These are phyloP conservation scores for Pogona vitticeps DNA, from an alignment of 2,113 vertebrate species.

Conservation along the genomic window DNA sequence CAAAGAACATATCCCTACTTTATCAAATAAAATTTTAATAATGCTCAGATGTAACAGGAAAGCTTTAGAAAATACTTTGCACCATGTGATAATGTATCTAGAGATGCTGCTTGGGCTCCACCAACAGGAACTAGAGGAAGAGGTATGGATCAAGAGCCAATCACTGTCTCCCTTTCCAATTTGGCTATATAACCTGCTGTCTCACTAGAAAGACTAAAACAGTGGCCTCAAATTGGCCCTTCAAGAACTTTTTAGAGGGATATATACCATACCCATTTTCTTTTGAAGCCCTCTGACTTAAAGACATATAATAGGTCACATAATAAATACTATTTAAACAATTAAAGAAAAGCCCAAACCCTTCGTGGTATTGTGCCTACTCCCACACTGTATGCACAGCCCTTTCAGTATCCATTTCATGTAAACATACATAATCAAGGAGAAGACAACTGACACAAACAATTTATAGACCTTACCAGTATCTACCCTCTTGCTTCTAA, in stretches of 20 bases:
- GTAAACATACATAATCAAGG: constrained; percentile 29
- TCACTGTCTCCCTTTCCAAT: not conserved
- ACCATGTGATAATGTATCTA: constrained; percentile 22
- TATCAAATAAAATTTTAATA: constrained; percentile 14
- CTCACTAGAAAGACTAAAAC: not conserved
- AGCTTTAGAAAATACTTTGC: constrained; percentile 24
- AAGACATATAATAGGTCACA: not conserved
- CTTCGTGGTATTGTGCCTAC: not conserved
- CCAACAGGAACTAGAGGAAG: not conserved
- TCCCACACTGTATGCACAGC: not conserved
- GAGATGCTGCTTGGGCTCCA: constrained; percentile 23
- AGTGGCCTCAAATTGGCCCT: not conserved
- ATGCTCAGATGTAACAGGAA: not conserved
- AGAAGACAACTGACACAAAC: constrained; percentile 25
- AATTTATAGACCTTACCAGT: not conserved
- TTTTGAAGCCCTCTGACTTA: constrained; percentile 16
- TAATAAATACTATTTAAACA: not conserved
- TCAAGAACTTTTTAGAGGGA: not conserved
- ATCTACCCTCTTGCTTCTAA: constrained; percentile 27
- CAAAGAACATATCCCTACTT: not conserved
- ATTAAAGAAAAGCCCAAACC: not conserved
- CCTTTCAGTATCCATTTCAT: constrained; percentile 15
- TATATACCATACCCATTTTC: not conserved
- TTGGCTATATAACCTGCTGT: not conserved
- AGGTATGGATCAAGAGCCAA: not conserved